These are phyloP conservation scores for Micrasema longulum DNA, from an alignment of 1,140 invertebrate species.

Conservation along the genomic window DNA sequence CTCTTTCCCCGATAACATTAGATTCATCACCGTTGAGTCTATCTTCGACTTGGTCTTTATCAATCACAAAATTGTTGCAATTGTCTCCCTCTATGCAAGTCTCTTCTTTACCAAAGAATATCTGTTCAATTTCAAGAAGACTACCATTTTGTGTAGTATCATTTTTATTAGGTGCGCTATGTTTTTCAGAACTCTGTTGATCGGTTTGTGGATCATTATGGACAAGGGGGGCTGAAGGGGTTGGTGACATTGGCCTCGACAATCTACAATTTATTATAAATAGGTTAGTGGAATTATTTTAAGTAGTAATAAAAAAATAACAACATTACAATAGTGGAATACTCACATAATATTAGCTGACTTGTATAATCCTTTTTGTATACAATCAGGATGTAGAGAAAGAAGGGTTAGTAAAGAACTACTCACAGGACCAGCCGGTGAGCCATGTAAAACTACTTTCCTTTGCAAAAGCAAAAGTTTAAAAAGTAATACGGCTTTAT, in stretches of 20 bases:
- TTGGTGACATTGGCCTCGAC: slow-evolving; percentile 83
- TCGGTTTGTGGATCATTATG: no score
- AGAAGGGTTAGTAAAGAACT: slow-evolving; percentile 88
- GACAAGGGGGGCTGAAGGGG: slow-evolving; percentile 70
- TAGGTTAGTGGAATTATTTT: no score
- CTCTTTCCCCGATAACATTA: slow-evolving; percentile 56
- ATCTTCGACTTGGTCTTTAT: slow-evolving; percentile 30
- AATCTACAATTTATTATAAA: slow-evolving; percentile 66
- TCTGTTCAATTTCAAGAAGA: slow-evolving; percentile 51
- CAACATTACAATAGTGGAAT: background rate
- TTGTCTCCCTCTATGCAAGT: slow-evolving; percentile 17
- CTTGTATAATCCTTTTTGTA: slow-evolving; percentile 88
- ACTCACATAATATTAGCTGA: slow-evolving; percentile 84
- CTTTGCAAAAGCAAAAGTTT: slow-evolving; percentile 93
- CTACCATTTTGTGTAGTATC: slow-evolving; percentile 60
- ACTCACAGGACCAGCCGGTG: slow-evolving; percentile 91
- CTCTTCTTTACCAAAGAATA: slow-evolving; percentile 39
- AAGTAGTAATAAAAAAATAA: no score
- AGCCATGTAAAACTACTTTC: slow-evolving; percentile 92
- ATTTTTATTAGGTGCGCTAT: slow-evolving; percentile 56
- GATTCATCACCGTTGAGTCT: slow-evolving; percentile 28
- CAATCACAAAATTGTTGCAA: slow-evolving; percentile 25
- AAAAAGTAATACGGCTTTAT: slow-evolving; percentile 93
- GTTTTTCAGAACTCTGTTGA: slow-evolving; percentile 60
- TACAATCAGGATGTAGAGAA: slow-evolving; percentile 90